Evolutionary conservation across 1,140 invertebrate species (phyloP), one percentile per base, ranked within the genome.

Genomic region (Drosophila baimaii): DNA sequence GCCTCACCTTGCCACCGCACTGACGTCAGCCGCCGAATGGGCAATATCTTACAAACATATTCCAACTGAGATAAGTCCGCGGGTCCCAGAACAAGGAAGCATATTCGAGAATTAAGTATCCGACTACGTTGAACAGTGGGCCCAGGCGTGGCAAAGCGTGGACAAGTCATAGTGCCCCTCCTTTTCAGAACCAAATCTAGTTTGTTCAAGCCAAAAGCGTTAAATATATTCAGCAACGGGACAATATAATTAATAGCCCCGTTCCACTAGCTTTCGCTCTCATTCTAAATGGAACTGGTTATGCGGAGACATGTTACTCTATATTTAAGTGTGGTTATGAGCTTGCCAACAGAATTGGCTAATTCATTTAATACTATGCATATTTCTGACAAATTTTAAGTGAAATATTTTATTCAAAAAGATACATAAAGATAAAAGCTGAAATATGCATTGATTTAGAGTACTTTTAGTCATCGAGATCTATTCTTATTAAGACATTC

Each of bases 51-150:
- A 69, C 68, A 33, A 17, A 21, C 29, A 47, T 25, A 57, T 37
- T 70, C 33, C 43, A 41, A 25, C 23, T n/a, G n/a, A 39, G 29
- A 56, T 23, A 31, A 37, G 15, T 17, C 10, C 10, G 44, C 62
- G 21, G n/a, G 17, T 46, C 44, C 51, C 58, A 76, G 76, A 83
- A 86, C 79, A 69, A 86, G 83, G 84, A 89, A 86, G 84, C 71
- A 65, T 56, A 44, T 68, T 57, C 69, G 51, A 81, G 68, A 86
- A 74, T 46, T 39, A 39, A 58, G 52, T 41, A 43, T 52, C 49
- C 35, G 29, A 12, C 43, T 37, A 8, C 27, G 46, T 21, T 15
- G 41, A 37, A 81, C 68, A 74, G 54, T 84, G 77, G 81, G 52
- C 12, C 46, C 13, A 63, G 41, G 21, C 13, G 15, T n/a, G 5